Evolutionary conservation across 2,113 vertebrate genomes (phyloP).

Genomic region (Scatophagus argus): DNA sequence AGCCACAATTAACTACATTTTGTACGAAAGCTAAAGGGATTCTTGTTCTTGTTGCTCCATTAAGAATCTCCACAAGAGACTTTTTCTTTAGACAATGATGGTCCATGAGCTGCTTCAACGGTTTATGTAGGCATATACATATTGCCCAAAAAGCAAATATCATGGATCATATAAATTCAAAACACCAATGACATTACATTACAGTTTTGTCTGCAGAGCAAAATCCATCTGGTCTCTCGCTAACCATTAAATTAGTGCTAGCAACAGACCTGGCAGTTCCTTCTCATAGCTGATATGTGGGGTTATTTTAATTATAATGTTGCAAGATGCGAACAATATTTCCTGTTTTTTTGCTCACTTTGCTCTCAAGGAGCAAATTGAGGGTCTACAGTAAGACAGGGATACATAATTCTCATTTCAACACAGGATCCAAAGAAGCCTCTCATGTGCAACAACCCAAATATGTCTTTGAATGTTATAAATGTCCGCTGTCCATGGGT

Average conservation of each 20-base stretch:
- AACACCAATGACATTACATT: background rate
- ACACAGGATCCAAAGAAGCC: background rate
- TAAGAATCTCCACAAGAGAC: too few species aligned
- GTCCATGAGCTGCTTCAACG: background rate
- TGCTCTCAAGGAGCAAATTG: background rate
- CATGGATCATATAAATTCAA: background rate
- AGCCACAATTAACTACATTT: background rate
- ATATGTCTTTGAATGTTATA: background rate
- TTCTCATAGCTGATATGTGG: background rate
- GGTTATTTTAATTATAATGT: background rate
- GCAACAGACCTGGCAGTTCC: background rate
- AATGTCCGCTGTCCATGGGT: background rate
- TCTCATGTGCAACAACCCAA: background rate
- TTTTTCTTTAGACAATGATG: background rate
- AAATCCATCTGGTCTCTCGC: conserved; percentile 8
- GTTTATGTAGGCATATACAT: background rate
- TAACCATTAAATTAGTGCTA: background rate
- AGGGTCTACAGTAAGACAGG: background rate
- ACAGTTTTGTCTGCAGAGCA: background rate
- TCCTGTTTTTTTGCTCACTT: background rate
- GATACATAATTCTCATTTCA: background rate
- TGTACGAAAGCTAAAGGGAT: background rate
- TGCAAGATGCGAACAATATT: background rate
- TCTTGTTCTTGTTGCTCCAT: background rate
- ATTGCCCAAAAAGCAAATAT: background rate